Evolutionary conservation across 2,888 invertebrate genomes (phyloP), one percentile per base, ranked within the genome.

Genomic region (Beris morrisii): DNA sequence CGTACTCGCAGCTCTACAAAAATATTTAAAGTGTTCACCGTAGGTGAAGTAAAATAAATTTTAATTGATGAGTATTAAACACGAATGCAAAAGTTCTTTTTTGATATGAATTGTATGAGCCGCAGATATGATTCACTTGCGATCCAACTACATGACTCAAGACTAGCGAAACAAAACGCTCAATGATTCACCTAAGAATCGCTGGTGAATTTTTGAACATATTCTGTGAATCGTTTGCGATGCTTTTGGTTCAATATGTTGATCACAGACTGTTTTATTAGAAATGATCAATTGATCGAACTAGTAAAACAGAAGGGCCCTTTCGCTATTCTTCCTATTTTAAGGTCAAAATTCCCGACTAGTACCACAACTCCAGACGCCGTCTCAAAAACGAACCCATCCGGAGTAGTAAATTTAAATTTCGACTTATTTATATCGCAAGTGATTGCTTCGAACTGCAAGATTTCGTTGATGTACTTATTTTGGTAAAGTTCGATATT

Each of bases 391-490:
- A 54, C 44, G 5, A 53, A 28, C 5, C 54, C 64, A 54, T 64
- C 54, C 6, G 54, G 46, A 1, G 64, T 54, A 30, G 28, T 44
- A 28, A 54, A 31, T 45, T 64, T 64, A 28, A 6, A 53, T n/a
- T 45, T 45, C 12, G 13, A 31, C n/a, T 44, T 53, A 13, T 43
- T 28, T 7, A 64, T 30, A 31, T 64, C 54, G 12, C 6, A 22
- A 12, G 38, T 1, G 1, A 64, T 30, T 31, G 38, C 32, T 48
- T 54, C 54, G 13, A 55, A 52, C 30, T 15, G 7, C 5, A 6
- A 7, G 11, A 46, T 31, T 48, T 59, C 59, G n/a, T 48, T 11
- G 3, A 31, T 30, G n/a, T 48, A 48, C 48, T 59, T 59, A 1
- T 12, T 4, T 5, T 58, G 45, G 5, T 15, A 28, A 12, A 15